Conservation (phyloP, 2,113 vertebrate species). For the Hydropotes inermis region DNA sequence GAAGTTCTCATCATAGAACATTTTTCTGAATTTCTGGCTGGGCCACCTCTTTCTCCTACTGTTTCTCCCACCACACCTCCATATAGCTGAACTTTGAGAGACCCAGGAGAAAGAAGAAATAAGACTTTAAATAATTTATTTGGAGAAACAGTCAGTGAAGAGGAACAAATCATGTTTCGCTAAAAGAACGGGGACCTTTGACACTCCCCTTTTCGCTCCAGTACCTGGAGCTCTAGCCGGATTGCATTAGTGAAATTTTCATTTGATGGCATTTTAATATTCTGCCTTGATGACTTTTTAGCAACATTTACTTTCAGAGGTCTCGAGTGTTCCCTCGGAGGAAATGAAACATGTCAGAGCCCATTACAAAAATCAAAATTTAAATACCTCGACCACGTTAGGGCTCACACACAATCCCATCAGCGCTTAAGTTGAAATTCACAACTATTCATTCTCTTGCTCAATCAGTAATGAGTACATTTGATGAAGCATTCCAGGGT, state of each 20-base stretch:
- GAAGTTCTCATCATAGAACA: background rate
- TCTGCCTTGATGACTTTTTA: conserved; percentile 99
- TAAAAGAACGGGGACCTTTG: conserved; percentile 92
- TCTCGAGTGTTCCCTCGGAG: conserved; percentile 97
- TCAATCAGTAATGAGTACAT: conserved; percentile 97
- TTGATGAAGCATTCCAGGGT: conserved; percentile 99
- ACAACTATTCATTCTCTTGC: conserved; percentile 97
- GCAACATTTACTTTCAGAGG: conserved; percentile 99
- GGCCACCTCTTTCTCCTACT: conserved; percentile 53
- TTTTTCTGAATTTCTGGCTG: conserved; percentile 62
- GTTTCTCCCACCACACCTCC: conserved; percentile 69
- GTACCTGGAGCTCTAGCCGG: conserved; percentile 96
- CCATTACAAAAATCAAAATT: conserved; percentile 99
- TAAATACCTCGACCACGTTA: conserved; percentile 99
- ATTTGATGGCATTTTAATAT: conserved; percentile 99
- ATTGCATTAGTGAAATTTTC: conserved; percentile 99
- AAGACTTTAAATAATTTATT: conserved; percentile 99
- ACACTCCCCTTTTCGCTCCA: conserved; percentile 86
- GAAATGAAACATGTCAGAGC: conserved; percentile 99
- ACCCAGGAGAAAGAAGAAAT: conserved; percentile 89
- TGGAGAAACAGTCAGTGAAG: conserved; percentile 98
- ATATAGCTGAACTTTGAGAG: conserved; percentile 89
- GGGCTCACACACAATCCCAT: conserved; percentile 95
- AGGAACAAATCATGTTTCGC: conserved; percentile 99
- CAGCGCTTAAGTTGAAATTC: conserved; percentile 91